phyloP scores from a whole-genome alignment of 2,888 invertebrate genomes.

The Coleophora flavipennella region DNA sequence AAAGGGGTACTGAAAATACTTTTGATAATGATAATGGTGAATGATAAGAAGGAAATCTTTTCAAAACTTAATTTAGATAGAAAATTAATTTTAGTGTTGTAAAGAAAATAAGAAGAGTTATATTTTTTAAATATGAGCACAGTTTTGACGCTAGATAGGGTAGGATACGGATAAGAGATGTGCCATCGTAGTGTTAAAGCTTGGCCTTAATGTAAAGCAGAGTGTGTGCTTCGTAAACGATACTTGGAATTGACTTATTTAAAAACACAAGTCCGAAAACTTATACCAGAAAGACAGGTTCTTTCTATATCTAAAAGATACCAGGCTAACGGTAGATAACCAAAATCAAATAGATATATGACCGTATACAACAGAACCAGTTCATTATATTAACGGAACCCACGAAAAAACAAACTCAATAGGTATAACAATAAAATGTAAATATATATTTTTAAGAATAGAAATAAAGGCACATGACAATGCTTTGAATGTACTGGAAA shows the following conservation, averaged over 20 bases:
- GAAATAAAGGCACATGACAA: conserved; percentile 44
- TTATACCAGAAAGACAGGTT: too few species aligned
- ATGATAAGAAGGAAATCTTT: too few species aligned
- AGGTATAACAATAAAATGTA: conserved; percentile 36
- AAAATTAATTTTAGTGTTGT: conserved; percentile 63
- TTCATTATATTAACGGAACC: too few species aligned
- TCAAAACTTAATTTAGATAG: conserved; percentile 51
- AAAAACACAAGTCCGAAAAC: not conserved
- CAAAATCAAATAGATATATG: too few species aligned
- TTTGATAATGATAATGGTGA: not conserved
- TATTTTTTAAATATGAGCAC: conserved; percentile 38
- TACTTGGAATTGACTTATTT: not conserved
- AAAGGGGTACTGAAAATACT: not conserved
- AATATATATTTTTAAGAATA: conserved; percentile 36
- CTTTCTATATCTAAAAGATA: too few species aligned
- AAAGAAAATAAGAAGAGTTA: conserved; percentile 34
- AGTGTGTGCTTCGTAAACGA: not conserved
- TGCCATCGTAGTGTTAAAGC: conserved; percentile 32
- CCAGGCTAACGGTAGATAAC: too few species aligned
- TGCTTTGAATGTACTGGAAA: conserved; percentile 67
- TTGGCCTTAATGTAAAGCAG: conserved; percentile 20
- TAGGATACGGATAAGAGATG: conserved; percentile 21
- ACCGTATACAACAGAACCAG: too few species aligned
- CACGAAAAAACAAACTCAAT: conserved; percentile 13
- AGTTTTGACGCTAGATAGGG: conserved; percentile 47